phyloP scores from a whole-genome alignment of 1,140 invertebrate species.

The Pogonomyrmex californicus region DNA sequence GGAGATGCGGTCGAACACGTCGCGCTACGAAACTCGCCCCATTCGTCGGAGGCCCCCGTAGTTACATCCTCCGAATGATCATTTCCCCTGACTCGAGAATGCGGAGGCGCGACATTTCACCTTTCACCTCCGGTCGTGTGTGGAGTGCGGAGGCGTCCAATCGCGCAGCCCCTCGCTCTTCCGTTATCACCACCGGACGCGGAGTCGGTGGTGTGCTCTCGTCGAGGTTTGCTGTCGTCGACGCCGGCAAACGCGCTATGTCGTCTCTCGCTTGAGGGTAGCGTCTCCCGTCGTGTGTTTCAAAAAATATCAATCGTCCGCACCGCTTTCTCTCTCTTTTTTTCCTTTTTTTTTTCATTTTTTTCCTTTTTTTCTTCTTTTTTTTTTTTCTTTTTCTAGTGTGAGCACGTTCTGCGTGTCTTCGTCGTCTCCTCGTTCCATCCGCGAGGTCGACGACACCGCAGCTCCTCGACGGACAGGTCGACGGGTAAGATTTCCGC shows the following conservation, averaged over 20 bases:
- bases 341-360: neutral
- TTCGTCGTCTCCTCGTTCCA: constrained; percentile 46
- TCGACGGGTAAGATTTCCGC: constrained; percentile 11
- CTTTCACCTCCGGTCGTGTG: neutral
- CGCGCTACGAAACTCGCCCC: neutral
- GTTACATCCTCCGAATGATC: neutral
- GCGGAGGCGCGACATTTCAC: neutral
- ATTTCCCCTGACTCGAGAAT: neutral
- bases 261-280: constrained; percentile 17
- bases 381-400: neutral
- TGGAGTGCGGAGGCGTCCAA: neutral
- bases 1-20: neutral
- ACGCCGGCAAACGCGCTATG: neutral
- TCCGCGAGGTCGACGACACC: constrained; percentile 46
- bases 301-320: constrained; percentile 53
- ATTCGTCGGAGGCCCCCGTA: neutral
- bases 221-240: neutral
- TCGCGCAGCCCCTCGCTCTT: neutral
- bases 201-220: neutral
- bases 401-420: constrained; percentile 41
- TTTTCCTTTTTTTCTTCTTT: no score
- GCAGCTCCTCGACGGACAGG: constrained; percentile 21
- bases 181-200: neutral
- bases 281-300: constrained; percentile 32
- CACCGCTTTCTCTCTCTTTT: neutral